phyloP scores from a whole-genome alignment of 1,140 invertebrate species.

The Lepidurus arcticus region DNA sequence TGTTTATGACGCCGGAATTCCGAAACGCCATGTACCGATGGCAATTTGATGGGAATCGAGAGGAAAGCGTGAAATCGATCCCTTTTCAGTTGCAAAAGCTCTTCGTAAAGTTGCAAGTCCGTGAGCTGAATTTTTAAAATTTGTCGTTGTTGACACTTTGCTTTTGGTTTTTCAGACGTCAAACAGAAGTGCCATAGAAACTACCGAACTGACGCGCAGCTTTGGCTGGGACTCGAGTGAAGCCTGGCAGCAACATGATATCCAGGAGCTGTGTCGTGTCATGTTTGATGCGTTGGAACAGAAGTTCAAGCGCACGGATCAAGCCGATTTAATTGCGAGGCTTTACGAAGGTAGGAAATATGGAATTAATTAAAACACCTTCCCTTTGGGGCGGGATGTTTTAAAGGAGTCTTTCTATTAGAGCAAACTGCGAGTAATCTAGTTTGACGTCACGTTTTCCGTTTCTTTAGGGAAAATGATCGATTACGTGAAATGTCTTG shows the following conservation, averaged over 20 bases:
- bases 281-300: constrained; percentile 89
- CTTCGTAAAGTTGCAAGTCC: constrained; percentile 74
- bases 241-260: constrained; percentile 89
- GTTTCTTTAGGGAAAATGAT: constrained; percentile 67
- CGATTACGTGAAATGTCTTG: constrained; percentile 85
- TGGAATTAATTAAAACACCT: constrained; percentile 38
- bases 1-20: constrained; percentile 94
- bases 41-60: constrained; percentile 64
- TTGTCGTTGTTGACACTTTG: constrained; percentile 12
- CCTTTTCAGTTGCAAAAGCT: constrained; percentile 82
- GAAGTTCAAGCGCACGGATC: constrained; percentile 76
- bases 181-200: constrained; percentile 67
- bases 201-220: constrained; percentile 77
- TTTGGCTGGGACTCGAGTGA: constrained; percentile 89
- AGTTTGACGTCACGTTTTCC: not conserved
- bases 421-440: not conserved
- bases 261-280: constrained; percentile 82
- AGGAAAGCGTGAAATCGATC: constrained; percentile 64
- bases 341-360: constrained; percentile 55
- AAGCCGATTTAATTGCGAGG: constrained; percentile 74
- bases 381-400: constrained; percentile 8
- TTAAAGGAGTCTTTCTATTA: not conserved
- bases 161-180: constrained; percentile 56
- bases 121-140: not conserved
- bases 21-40: constrained; percentile 83